Evolutionary conservation across 2,797 vertebrate species (phyloP).

Genomic region (Zenarchopterus dispar): DNA sequence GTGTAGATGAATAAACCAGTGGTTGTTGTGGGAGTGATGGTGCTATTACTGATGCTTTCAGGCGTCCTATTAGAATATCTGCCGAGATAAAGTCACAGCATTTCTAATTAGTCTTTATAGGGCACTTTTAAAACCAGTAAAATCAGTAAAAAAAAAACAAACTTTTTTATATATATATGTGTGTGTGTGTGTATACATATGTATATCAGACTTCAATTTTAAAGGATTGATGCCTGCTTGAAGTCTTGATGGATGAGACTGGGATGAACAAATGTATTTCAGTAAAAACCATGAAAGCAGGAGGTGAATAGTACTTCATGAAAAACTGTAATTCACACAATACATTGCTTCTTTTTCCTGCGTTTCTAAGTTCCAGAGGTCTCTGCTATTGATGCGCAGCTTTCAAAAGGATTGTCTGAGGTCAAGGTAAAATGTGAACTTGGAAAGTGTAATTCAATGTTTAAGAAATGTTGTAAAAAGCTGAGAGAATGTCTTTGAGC

Average conservation of each 20-base stretch:
- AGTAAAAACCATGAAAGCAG: conserved; percentile 5
- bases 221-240: conserved; percentile 50
- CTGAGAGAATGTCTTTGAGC: conserved; percentile 24
- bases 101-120: conserved; percentile 35
- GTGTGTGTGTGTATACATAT: too few relatives aligned
- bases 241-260: conserved; percentile 43
- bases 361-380: conserved; percentile 36
- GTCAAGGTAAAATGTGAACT: conserved; percentile 65
- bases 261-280: conserved; percentile 25
- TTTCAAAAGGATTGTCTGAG: conserved; percentile 60
- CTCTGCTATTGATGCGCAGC: conserved; percentile 61
- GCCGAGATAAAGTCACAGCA: conserved; percentile 25
- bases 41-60: conserved; percentile 21
- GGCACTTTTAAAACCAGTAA: conserved; percentile 25
- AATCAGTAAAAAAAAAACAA: conserved; percentile 10
- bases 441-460: conserved; percentile 46
- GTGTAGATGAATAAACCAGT: conserved; percentile 55
- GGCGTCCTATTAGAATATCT: conserved; percentile 39
- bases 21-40: conserved; percentile 35
- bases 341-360: conserved; percentile 43
- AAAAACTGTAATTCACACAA: conserved; percentile 59
- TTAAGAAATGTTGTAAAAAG: conserved; percentile 25
- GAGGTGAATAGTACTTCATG: conserved; percentile 64
- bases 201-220: conserved; percentile 36
- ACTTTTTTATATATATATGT: too few relatives aligned